Evolutionary conservation across 2,888 invertebrate genomes (phyloP).

Genomic region (Allolobophora icterica): DNA sequence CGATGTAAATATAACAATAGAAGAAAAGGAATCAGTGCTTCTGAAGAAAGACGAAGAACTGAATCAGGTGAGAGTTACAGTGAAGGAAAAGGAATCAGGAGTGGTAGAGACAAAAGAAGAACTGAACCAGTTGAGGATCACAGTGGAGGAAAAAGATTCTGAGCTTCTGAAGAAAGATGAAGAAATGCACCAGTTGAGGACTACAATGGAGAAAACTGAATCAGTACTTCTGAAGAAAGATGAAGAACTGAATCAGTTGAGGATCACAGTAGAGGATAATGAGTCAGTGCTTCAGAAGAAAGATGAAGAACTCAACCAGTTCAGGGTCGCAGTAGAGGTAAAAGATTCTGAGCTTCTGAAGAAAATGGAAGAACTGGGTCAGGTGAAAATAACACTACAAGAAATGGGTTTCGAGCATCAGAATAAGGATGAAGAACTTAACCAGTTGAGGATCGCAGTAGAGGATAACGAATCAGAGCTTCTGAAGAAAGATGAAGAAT

Average conservation of each 20-base stretch:
- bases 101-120: too few species aligned
- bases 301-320: neutral
- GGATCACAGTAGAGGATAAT: neutral
- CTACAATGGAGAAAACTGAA: neutral
- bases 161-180: neutral
- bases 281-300: too few species aligned
- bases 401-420: neutral
- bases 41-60: too few species aligned
- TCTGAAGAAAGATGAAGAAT: neutral
- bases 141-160: too few species aligned
- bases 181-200: neutral
- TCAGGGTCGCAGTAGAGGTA: neutral
- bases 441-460: neutral
- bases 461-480: neutral
- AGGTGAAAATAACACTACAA: neutral
- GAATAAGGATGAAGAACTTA: neutral
- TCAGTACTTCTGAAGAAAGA: neutral
- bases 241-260: neutral
- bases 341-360: neutral
- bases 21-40: too few species aligned
- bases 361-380: neutral
- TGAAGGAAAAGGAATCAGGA: too few species aligned
- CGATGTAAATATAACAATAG: too few species aligned
- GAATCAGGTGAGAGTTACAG: too few species aligned
- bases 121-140: too few species aligned